These are phyloP conservation scores for Corythornis vintsioides DNA, from an alignment of 2,113 vertebrate genomes.

Conservation along the genomic window DNA sequence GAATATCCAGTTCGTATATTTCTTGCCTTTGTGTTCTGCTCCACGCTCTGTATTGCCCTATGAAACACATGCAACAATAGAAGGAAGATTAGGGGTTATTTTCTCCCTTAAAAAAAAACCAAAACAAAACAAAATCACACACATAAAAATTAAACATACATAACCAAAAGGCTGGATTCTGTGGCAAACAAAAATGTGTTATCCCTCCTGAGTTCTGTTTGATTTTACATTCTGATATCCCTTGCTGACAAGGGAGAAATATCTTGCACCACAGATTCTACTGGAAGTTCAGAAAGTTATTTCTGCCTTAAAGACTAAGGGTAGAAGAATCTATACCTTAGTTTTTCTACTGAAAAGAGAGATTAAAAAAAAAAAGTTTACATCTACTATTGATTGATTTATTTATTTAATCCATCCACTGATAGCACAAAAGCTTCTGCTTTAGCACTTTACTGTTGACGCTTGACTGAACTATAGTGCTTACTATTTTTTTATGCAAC, in stretches of 20 bases:
- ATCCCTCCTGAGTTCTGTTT: background rate
- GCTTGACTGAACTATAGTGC: slow-evolving; percentile 48
- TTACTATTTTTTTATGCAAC: slow-evolving; percentile 42
- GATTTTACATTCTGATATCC: background rate
- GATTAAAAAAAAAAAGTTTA: slow-evolving; percentile 35
- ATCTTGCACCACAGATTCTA: background rate
- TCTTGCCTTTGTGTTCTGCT: background rate
- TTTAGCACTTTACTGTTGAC: slow-evolving; percentile 52
- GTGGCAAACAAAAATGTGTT: background rate
- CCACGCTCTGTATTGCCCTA: background rate
- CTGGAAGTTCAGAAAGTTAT: background rate
- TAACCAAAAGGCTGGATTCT: background rate
- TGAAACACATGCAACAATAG: background rate
- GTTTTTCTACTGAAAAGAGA: slow-evolving; percentile 8
- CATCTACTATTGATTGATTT: slow-evolving; percentile 51
- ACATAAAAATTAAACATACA: background rate
- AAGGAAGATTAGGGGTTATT: background rate
- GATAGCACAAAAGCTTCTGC: slow-evolving; percentile 46
- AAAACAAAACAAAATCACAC: too few relatives aligned
- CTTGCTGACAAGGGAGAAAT: slow-evolving; percentile 10
- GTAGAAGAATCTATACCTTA: background rate
- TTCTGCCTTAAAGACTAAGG: background rate
- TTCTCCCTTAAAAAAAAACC: background rate
- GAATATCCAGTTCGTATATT: background rate
- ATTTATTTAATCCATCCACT: slow-evolving; percentile 52